A percentile compares a stretch with the other conserved stretches of the same genome.
phyloP scores from a whole-genome alignment of 2,797 vertebrate species.

The Momotus momota region DNA sequence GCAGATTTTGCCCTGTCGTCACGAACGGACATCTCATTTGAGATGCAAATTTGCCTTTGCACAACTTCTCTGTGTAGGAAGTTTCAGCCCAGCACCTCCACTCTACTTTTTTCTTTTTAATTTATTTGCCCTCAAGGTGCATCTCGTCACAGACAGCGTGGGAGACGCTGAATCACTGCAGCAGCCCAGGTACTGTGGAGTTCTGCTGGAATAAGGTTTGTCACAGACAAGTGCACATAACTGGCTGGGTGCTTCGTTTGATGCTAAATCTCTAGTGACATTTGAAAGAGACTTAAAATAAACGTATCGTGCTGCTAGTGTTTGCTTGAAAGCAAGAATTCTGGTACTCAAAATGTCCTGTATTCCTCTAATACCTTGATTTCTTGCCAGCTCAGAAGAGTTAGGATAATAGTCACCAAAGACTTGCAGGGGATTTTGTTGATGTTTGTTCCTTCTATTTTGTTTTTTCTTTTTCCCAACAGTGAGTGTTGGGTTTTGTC shows the following conservation, averaged over 20 bases:
- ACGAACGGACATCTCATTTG: accelerated
- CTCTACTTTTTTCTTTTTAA: background rate
- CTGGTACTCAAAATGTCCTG: background rate
- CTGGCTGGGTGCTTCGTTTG: background rate
- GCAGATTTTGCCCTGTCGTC: background rate
- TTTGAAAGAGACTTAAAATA: background rate
- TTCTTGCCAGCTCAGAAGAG: background rate
- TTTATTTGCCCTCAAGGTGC: background rate
- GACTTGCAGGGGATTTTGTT: background rate
- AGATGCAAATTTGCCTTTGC: background rate
- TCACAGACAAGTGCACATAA: background rate
- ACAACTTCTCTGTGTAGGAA: background rate
- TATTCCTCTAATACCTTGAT: background rate
- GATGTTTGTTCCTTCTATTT: no score
- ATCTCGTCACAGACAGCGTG: background rate
- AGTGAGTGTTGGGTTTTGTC: background rate
- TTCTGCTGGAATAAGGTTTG: background rate
- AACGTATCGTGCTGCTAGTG: background rate
- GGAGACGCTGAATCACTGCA: background rate
- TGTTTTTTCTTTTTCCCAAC: background rate
- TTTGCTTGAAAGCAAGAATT: background rate
- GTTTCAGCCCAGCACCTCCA: background rate
- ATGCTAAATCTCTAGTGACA: background rate
- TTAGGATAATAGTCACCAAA: background rate
- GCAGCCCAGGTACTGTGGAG: background rate